These are phyloP conservation scores for Indri indri DNA, from an alignment of 2,113 vertebrate genomes.

Conservation along the genomic window DNA sequence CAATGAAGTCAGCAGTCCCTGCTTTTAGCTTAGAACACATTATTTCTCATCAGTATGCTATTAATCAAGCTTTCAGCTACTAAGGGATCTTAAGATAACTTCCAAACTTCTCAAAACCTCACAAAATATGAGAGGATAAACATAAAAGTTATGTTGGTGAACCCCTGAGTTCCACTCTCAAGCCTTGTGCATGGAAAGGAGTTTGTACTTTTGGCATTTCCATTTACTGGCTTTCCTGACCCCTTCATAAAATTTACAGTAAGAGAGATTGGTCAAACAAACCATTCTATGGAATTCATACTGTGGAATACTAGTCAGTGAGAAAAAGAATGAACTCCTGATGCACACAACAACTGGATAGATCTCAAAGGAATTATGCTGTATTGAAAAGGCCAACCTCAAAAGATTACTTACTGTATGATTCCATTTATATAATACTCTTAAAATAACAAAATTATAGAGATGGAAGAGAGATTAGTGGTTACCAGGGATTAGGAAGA, in stretches of 20 bases:
- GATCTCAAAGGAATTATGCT: background rate
- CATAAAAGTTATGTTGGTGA: background rate
- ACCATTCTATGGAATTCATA: background rate
- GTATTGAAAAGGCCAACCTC: background rate
- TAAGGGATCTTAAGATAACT: background rate
- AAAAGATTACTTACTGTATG: background rate
- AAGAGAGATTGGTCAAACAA: background rate
- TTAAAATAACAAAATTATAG: background rate
- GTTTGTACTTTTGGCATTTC: background rate
- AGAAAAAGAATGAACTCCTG: background rate
- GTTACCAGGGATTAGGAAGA: background rate
- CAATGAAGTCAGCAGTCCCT: background rate
- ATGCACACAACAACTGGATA: background rate
- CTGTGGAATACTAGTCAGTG: background rate
- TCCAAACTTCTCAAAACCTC: background rate
- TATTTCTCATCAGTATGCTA: background rate
- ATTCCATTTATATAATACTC: background rate
- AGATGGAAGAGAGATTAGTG: background rate
- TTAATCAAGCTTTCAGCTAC: background rate
- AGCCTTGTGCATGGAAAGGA: background rate
- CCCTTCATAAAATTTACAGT: background rate
- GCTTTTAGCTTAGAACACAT: conserved; percentile 18
- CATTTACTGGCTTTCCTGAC: background rate
- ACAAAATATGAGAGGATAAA: background rate
- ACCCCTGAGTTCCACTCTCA: background rate